These are phyloP conservation scores for Myanophis thanlyinensis DNA, from an alignment of 2,113 vertebrate genomes.

Conservation along the genomic window DNA sequence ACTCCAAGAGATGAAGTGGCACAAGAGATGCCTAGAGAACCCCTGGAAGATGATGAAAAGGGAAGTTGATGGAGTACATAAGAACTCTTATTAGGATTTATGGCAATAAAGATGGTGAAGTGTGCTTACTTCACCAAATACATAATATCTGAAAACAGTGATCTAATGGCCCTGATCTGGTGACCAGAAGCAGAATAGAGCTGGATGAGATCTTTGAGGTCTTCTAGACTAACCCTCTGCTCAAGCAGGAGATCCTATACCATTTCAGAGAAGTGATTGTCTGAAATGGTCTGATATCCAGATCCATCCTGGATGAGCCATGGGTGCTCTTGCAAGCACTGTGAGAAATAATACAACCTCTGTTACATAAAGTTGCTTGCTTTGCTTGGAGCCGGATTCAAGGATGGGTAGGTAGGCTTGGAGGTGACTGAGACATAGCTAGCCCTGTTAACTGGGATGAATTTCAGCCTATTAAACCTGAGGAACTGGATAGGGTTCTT, in stretches of 20 bases:
- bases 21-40: neutral
- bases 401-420: neutral
- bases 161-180: neutral
- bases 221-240: too few relatives aligned
- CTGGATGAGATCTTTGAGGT: too few relatives aligned
- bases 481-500: neutral
- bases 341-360: neutral
- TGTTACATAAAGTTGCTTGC: neutral
- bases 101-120: neutral
- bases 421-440: neutral
- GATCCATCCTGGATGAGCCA: neutral
- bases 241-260: too few relatives aligned
- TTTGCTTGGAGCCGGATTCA: neutral
- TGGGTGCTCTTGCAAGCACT: neutral
- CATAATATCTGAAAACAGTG: neutral
- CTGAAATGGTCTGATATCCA: too few relatives aligned
- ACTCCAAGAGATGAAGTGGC: neutral
- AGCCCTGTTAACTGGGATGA: neutral
- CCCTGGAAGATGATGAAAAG: neutral
- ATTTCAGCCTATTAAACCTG: neutral
- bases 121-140: neutral
- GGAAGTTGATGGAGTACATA: neutral
- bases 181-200: neutral
- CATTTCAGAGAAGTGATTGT: too few relatives aligned
- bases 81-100: neutral